Evolutionary conservation across 2,888 invertebrate genomes (phyloP).

Genomic region (Stenchaetothrips biformis): DNA sequence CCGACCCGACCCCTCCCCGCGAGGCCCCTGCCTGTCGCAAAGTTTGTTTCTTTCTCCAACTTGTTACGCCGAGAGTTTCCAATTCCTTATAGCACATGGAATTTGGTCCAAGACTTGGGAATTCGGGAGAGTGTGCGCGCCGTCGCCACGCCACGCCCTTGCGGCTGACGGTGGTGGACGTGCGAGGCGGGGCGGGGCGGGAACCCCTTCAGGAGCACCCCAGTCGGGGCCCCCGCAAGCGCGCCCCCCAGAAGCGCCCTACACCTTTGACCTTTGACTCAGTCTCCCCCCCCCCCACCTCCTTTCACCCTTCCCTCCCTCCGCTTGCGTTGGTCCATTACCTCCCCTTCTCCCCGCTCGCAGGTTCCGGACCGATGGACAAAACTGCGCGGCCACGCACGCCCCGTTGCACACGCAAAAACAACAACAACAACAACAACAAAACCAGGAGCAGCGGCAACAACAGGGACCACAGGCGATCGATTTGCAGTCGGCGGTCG

Average conservation of each 20-base stretch:
- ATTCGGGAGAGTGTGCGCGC: background rate
- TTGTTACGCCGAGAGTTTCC: conserved; percentile 9
- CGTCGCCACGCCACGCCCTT: background rate
- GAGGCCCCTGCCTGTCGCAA: background rate
- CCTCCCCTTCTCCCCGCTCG: background rate
- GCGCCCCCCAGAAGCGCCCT: background rate
- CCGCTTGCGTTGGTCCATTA: background rate
- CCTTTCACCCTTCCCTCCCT: background rate
- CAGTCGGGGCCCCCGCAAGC: no score
- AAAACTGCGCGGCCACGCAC: background rate
- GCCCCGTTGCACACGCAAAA: background rate
- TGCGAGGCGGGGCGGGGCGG: background rate
- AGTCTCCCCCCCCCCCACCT: background rate
- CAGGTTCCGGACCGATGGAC: conserved; percentile 12
- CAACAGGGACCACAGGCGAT: no score
- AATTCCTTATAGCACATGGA: conserved; percentile 13
- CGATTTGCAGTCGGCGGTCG: no score
- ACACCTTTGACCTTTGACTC: conserved; percentile 15
- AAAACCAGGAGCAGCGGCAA: no score
- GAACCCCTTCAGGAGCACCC: background rate
- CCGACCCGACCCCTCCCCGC: background rate
- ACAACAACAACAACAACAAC: no score
- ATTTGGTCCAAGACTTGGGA: background rate
- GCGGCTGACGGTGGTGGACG: background rate
- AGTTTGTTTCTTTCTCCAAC: conserved; percentile 16